phyloP scores from a whole-genome alignment of 2,797 vertebrate species.

The Leptatherina wallacei region DNA sequence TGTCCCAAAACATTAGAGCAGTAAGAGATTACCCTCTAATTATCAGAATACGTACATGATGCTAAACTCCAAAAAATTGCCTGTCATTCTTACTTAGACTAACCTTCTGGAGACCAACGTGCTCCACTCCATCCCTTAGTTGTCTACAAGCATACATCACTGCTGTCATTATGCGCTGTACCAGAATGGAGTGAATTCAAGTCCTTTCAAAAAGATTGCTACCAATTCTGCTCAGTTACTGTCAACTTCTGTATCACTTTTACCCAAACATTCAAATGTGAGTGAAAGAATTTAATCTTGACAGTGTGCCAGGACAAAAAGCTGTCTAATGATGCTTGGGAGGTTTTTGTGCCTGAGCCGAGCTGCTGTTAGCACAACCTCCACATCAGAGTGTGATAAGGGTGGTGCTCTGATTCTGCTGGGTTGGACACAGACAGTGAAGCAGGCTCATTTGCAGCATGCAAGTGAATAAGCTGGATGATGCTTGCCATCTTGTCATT shows the following conservation, averaged over 20 bases:
- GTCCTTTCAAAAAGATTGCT: slow-evolving; percentile 36
- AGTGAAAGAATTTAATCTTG: slow-evolving; percentile 43
- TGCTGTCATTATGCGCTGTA: slow-evolving; percentile 53
- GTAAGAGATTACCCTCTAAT: slow-evolving; percentile 15
- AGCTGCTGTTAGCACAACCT: slow-evolving; percentile 43
- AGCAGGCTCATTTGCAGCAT: slow-evolving; percentile 42
- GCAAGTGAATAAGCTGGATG: slow-evolving; percentile 28
- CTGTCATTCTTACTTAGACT: slow-evolving; percentile 40
- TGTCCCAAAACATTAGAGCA: slow-evolving; percentile 33
- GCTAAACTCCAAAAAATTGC: slow-evolving; percentile 33
- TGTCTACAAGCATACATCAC: slow-evolving; percentile 50
- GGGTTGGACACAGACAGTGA: slow-evolving; percentile 44
- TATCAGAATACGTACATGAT: slow-evolving; percentile 33
- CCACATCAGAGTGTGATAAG: slow-evolving; percentile 43
- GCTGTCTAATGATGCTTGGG: slow-evolving; percentile 50
- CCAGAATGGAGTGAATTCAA: slow-evolving; percentile 45
- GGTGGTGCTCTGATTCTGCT: slow-evolving; percentile 44
- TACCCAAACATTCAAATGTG: slow-evolving; percentile 13
- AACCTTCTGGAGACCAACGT: slow-evolving; percentile 53
- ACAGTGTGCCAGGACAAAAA: slow-evolving; percentile 35
- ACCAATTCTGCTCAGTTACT: slow-evolving; percentile 38
- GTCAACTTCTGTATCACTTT: slow-evolving; percentile 20
- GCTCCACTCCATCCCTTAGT: slow-evolving; percentile 37
- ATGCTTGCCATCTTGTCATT: slow-evolving; percentile 45
- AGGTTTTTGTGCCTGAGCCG: slow-evolving; percentile 34